A percentile compares a stretch with the other conserved stretches of the same genome.
phyloP scores from a whole-genome alignment of 2,797 vertebrate genomes.

The Astyanax mexicanus region DNA sequence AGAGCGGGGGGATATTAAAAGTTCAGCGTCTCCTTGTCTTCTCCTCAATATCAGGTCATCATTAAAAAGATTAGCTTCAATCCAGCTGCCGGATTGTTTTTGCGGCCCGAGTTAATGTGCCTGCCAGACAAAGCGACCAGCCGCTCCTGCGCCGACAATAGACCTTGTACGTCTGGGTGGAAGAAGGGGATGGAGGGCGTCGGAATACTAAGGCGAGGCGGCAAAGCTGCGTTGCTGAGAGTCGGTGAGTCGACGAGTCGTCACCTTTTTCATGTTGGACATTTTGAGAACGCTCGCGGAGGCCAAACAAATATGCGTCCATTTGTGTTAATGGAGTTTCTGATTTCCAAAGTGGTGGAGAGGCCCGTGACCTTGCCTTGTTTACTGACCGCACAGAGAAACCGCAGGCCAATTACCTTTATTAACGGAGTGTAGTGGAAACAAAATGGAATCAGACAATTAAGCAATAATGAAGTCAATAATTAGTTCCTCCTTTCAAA shows the following conservation, averaged over 20 bases:
- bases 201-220: not conserved
- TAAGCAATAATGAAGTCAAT: constrained; percentile 81
- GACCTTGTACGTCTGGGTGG: not conserved
- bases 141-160: not conserved
- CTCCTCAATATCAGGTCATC: constrained; percentile 32
- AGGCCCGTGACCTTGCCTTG: constrained; percentile 76
- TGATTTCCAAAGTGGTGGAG: constrained; percentile 75
- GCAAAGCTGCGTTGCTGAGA: too few relatives aligned
- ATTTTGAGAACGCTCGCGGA: constrained; percentile 76
- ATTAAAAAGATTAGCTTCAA: constrained; percentile 48
- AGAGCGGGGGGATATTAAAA: constrained; percentile 34
- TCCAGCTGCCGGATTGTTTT: constrained; percentile 35
- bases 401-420: constrained; percentile 79
- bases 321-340: constrained; percentile 78
- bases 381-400: constrained; percentile 69
- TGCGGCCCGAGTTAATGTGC: constrained; percentile 25
- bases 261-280: constrained; percentile 69
- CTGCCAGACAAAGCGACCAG: constrained; percentile 17
- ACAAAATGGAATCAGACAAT: constrained; percentile 83
- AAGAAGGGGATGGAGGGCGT: constrained; percentile 12
- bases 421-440: constrained; percentile 80
- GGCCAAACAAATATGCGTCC: constrained; percentile 69
- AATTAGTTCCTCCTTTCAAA: constrained; percentile 84
- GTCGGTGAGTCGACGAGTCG: not conserved
- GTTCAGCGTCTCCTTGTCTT: constrained; percentile 26